A percentile compares a stretch with the other conserved stretches of the same genome.
phyloP scores from a whole-genome alignment of 1,140 invertebrate genomes.

The Diabrotica virgifera region DNA sequence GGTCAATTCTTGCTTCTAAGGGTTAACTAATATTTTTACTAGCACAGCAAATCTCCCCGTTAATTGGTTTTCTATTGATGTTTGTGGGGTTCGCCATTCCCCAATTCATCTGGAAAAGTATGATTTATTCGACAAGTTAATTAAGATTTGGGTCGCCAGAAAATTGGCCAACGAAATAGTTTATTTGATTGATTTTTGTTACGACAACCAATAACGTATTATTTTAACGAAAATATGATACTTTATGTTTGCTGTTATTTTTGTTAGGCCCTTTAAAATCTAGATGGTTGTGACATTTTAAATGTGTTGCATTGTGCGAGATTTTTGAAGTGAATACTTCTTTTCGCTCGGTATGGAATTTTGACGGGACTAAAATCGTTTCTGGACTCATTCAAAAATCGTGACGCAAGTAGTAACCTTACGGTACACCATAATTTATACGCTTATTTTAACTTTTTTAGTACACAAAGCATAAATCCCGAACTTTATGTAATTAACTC shows the following conservation, averaged over 20 bases:
- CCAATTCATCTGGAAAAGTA: background rate
- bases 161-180: background rate
- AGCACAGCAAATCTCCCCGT: slow-evolving; percentile 13
- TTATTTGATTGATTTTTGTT: background rate
- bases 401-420: too few species aligned
- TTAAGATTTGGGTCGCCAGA: background rate
- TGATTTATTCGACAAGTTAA: slow-evolving; percentile 1
- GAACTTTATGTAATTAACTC: too few species aligned
- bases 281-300: too few species aligned
- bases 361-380: too few species aligned
- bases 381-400: too few species aligned
- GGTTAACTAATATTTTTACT: slow-evolving; percentile 16
- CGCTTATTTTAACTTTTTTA: too few species aligned
- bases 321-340: too few species aligned
- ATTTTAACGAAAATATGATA: background rate
- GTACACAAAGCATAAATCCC: too few species aligned
- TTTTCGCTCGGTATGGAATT: too few species aligned
- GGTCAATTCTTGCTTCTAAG: slow-evolving; percentile 14
- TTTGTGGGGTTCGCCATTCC: background rate
- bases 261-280: too few species aligned
- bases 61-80: slow-evolving; percentile 15
- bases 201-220: background rate
- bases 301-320: too few species aligned
- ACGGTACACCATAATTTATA: too few species aligned
- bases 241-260: background rate